These are phyloP conservation scores for Lagria hirta DNA, from an alignment of 2,888 invertebrate species.

Conservation along the genomic window DNA sequence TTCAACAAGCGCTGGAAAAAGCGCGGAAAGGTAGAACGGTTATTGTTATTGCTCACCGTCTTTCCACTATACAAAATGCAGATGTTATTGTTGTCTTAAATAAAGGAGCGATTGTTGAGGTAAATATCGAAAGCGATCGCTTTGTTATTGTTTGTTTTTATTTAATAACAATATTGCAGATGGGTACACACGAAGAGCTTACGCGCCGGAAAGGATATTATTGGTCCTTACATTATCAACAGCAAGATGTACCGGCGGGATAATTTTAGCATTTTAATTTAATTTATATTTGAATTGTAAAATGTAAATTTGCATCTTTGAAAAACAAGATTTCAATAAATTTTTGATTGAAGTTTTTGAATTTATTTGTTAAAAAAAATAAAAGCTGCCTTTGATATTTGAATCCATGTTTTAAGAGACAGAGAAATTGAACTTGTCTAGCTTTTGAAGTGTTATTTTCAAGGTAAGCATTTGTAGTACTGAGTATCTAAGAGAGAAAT, in stretches of 20 bases:
- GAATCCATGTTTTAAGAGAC: no score
- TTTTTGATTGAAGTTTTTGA: no score
- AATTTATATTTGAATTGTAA: no score
- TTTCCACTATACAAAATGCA: slow-evolving; percentile 89
- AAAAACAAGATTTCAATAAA: no score
- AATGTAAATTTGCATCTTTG: no score
- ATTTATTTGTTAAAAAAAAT: no score
- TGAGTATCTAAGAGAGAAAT: no score
- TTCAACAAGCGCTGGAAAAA: slow-evolving; percentile 84
- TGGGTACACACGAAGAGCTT: slow-evolving; percentile 80
- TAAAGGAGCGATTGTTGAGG: slow-evolving; percentile 82
- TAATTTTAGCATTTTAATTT: slow-evolving; percentile 21
- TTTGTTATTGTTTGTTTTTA: background rate
- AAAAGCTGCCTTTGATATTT: no score
- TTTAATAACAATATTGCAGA: slow-evolving; percentile 60
- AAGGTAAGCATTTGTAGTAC: no score
- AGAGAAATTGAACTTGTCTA: no score
- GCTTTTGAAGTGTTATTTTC: no score
- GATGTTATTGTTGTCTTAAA: slow-evolving; percentile 89
- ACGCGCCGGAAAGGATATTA: slow-evolving; percentile 79
- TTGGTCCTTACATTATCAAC: slow-evolving; percentile 80
- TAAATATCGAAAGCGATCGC: slow-evolving; percentile 41
- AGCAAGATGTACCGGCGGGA: slow-evolving; percentile 50
- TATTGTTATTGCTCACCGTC: slow-evolving; percentile 90
- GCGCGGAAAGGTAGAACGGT: slow-evolving; percentile 86